These are phyloP conservation scores for Brachionus paranguensis DNA, from an alignment of 1,140 invertebrate species.

Conservation along the genomic window DNA sequence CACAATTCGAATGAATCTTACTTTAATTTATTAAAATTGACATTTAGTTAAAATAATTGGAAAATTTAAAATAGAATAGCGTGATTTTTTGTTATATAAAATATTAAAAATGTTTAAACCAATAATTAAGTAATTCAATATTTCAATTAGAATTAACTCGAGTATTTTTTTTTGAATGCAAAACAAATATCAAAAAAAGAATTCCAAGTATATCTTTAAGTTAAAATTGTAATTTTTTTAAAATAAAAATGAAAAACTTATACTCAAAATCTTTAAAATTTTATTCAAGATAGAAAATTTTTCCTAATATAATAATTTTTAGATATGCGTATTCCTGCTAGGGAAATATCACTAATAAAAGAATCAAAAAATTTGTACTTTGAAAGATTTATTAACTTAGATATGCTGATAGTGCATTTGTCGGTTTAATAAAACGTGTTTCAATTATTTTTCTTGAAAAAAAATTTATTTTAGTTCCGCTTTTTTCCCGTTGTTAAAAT, in stretches of 20 bases:
- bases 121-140: neutral
- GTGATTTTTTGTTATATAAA: neutral
- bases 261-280: neutral
- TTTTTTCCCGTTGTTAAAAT: neutral
- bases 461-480: neutral
- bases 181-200: no score
- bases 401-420: no score
- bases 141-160: neutral
- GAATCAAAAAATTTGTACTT: neutral
- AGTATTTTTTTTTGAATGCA: neutral
- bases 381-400: neutral
- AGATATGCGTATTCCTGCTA: neutral
- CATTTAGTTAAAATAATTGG: neutral
- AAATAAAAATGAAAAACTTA: no score
- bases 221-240: no score
- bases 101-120: neutral
- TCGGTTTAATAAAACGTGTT: neutral
- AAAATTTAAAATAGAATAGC: neutral
- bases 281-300: neutral
- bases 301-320: neutral
- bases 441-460: neutral
- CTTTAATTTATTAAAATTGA: neutral
- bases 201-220: no score
- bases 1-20: neutral
- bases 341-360: neutral